Evolutionary conservation across 2,888 invertebrate genomes (phyloP).

Genomic region (Euzetes globulus): DNA sequence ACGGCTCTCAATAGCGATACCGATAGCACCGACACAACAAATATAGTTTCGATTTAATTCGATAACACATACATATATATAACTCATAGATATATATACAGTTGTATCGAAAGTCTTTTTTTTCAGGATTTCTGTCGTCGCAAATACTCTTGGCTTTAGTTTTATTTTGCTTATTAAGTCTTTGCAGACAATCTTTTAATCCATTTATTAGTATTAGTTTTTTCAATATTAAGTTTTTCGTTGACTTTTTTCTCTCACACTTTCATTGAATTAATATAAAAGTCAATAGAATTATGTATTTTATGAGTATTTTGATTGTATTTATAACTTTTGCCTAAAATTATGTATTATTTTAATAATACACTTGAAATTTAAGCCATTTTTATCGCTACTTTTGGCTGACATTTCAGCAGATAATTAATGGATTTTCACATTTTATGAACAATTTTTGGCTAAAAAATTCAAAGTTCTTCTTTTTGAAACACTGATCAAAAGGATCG

Average conservation of each 20-base stretch:
- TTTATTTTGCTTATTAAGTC: constrained; percentile 6
- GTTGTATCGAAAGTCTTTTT: background rate
- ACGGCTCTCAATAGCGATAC: background rate
- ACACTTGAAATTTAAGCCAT: no score
- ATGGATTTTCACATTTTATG: no score
- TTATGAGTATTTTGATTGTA: no score
- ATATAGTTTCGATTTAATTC: constrained; percentile 23
- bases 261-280: background rate
- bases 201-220: constrained; percentile 16
- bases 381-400: no score
- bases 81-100: background rate
- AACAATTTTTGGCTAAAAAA: no score
- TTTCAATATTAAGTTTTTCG: background rate
- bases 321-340: no score
- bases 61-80: background rate
- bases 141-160: background rate
- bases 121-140: background rate
- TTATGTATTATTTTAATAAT: no score
- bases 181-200: background rate
- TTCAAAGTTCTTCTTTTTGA: no score
- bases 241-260: background rate
- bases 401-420: no score
- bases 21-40: background rate
- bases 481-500: no score
- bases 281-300: no score